Evolutionary conservation across 1,140 invertebrate genomes (phyloP).

Genomic region (Anastrepha obliqua): DNA sequence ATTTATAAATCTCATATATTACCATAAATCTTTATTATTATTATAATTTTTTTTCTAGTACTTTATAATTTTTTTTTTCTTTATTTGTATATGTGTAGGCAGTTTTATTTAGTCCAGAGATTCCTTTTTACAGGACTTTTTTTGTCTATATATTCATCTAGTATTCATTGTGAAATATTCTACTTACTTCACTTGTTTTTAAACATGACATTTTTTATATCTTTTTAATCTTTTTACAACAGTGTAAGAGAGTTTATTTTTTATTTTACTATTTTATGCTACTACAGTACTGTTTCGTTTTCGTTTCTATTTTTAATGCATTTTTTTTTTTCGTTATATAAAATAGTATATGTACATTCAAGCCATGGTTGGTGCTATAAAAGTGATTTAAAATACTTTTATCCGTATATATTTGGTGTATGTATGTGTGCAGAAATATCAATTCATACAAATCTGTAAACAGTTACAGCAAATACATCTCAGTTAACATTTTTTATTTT

Average conservation of each 20-base stretch:
- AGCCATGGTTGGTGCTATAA: slow-evolving; percentile 36
- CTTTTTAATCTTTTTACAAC: neutral
- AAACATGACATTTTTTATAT: neutral
- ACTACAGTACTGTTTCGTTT: neutral
- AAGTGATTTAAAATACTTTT: slow-evolving; percentile 24
- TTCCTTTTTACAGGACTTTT: slow-evolving; percentile 3
- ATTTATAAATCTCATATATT: neutral
- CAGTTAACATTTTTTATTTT: too few species aligned
- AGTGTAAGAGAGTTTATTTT: neutral
- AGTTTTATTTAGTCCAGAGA: slow-evolving; percentile 46
- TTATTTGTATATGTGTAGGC: slow-evolving; percentile 34
- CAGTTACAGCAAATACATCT: neutral
- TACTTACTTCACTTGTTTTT: neutral
- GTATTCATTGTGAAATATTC: neutral
- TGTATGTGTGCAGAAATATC: slow-evolving; percentile 15
- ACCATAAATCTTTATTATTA: neutral
- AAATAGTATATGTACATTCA: slow-evolving; percentile 43
- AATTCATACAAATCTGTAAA: neutral
- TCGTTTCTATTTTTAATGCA: neutral
- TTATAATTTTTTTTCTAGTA: neutral
- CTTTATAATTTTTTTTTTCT: slow-evolving; percentile 23
- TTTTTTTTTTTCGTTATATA: slow-evolving; percentile 20
- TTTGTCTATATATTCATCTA: slow-evolving; percentile 13
- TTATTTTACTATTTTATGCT: neutral
- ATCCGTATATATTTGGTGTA: neutral